These are phyloP conservation scores for Pitta sordida DNA, from an alignment of 2,113 vertebrate species.

Conservation along the genomic window DNA sequence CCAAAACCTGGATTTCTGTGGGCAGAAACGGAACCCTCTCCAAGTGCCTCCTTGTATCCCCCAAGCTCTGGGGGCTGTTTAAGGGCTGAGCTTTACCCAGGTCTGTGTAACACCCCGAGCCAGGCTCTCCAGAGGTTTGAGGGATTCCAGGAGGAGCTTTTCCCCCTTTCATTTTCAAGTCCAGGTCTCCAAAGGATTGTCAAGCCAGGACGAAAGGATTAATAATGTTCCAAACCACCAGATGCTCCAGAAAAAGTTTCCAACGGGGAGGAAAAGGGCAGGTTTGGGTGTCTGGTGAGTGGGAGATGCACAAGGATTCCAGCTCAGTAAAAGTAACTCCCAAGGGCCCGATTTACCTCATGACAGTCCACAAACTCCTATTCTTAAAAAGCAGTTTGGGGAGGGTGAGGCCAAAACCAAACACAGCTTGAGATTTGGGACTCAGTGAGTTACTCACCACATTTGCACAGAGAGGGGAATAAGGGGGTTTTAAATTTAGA, in stretches of 20 bases:
- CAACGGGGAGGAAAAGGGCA: background rate
- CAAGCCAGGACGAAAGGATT: background rate
- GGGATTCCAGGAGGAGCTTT: background rate
- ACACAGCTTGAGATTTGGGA: background rate
- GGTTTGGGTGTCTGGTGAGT: background rate
- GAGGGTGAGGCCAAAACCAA: background rate
- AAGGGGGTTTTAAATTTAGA: background rate
- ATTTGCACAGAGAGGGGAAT: background rate
- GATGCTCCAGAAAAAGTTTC: background rate
- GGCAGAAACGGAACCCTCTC: background rate
- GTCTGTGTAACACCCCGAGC: background rate
- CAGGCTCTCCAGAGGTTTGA: background rate
- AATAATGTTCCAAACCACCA: background rate
- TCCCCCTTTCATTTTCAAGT: background rate
- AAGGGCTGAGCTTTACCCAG: background rate
- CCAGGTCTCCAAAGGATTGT: background rate
- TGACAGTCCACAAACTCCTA: background rate
- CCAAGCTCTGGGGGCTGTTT: background rate
- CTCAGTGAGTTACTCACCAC: background rate
- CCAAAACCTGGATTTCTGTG: background rate
- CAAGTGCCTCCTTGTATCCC: background rate
- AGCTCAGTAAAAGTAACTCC: background rate
- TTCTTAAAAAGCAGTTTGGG: background rate
- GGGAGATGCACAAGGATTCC: background rate
- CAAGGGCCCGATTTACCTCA: background rate